These are phyloP conservation scores for Pseudolycoriella hygida DNA, from an alignment of 2,888 invertebrate genomes.

Conservation along the genomic window DNA sequence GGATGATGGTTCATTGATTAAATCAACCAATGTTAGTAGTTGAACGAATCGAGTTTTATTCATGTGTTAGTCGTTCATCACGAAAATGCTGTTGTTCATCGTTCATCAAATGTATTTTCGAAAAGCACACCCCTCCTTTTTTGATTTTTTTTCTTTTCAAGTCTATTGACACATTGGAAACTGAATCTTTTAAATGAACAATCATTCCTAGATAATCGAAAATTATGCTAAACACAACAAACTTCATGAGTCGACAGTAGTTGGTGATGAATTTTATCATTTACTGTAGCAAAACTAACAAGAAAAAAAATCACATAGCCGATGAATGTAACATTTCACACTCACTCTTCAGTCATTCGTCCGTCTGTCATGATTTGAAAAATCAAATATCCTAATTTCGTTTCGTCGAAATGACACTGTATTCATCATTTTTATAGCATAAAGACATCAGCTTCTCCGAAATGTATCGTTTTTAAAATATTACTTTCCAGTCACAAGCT, in stretches of 20 bases:
- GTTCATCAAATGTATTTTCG: too few relatives aligned
- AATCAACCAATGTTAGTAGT: constrained; percentile 3
- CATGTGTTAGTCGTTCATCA: background rate
- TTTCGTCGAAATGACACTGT: constrained; percentile 56
- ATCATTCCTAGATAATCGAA: too few relatives aligned
- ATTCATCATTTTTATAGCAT: constrained; percentile 72
- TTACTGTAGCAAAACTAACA: background rate
- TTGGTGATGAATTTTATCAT: background rate
- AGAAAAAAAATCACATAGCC: background rate
- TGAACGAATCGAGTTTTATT: background rate
- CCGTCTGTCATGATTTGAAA: constrained; percentile 80
- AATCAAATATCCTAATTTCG: constrained; percentile 68
- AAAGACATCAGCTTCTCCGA: constrained; percentile 39
- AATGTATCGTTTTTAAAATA: too few relatives aligned
- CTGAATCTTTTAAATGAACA: too few relatives aligned
- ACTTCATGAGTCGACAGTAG: background rate
- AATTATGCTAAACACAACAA: background rate
- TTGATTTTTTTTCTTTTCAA: background rate
- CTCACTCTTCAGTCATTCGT: constrained; percentile 63
- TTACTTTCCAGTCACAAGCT: too few relatives aligned
- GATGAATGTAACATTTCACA: background rate
- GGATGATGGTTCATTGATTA: constrained; percentile 14
- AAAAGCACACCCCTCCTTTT: constrained; percentile 3
- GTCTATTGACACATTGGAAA: background rate
- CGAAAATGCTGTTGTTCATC: too few relatives aligned